Conservation (phyloP, 2,888 invertebrate genomes). For the Catocala nupta region DNA sequence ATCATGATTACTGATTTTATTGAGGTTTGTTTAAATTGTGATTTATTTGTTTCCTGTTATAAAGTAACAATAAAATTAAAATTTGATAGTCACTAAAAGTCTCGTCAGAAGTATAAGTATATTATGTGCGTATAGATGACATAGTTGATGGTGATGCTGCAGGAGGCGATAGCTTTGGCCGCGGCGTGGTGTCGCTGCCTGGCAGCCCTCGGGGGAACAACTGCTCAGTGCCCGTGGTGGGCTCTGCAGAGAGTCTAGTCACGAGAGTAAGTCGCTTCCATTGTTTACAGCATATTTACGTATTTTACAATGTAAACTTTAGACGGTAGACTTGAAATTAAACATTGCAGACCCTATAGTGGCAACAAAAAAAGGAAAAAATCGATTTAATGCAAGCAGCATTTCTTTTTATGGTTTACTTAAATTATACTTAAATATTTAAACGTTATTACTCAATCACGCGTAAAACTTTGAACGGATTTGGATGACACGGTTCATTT, state of each 20-base stretch:
- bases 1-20: slow-evolving; percentile 17
- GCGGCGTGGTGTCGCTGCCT: slow-evolving; percentile 81
- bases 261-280: slow-evolving; percentile 90
- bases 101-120: background rate
- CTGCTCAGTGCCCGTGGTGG: slow-evolving; percentile 92
- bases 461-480: no score
- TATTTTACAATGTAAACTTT: no score
- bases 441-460: no score
- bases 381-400: no score
- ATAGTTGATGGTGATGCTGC: slow-evolving; percentile 34
- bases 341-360: no score
- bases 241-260: slow-evolving; percentile 98
- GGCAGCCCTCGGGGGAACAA: slow-evolving; percentile 78
- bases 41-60: slow-evolving; percentile 9
- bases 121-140: background rate
- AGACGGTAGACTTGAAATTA: no score
- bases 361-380: no score
- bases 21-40: slow-evolving; percentile 30
- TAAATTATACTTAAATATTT: no score
- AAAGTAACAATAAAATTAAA: background rate
- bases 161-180: slow-evolving; percentile 78
- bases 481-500: no score
- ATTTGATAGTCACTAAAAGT: background rate
- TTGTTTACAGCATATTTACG: no score
- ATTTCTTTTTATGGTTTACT: no score